These are phyloP conservation scores for Gonatopus flavifemur DNA, from an alignment of 1,140 invertebrate species.

Conservation along the genomic window DNA sequence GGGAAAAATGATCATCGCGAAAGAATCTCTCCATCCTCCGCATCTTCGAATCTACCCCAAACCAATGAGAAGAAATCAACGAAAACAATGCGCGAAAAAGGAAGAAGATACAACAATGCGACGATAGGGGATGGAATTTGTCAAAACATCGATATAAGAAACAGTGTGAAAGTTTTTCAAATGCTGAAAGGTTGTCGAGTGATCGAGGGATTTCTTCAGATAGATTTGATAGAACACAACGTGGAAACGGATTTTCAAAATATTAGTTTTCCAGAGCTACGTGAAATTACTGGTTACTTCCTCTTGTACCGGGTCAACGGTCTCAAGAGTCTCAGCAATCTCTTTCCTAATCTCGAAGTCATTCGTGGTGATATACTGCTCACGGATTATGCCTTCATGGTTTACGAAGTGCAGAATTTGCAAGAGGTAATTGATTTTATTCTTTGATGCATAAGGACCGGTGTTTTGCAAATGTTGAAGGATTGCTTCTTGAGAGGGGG, in stretches of 20 bases:
- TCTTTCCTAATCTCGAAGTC: conserved; percentile 70
- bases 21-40: conserved; percentile 18
- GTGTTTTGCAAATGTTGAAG: too few species aligned
- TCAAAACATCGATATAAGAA: conserved; percentile 59
- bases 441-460: too few species aligned
- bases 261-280: conserved; percentile 62
- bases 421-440: conserved; percentile 60
- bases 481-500: too few species aligned
- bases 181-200: conserved; percentile 63
- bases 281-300: conserved; percentile 72
- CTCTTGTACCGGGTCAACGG: conserved; percentile 68
- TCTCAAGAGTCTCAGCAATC: conserved; percentile 49
- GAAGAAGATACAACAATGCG: conserved; percentile 14
- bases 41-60: conserved; percentile 18
- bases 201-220: conserved; percentile 71
- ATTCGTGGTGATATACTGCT: conserved; percentile 72
- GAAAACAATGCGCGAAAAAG: conserved; percentile 7
- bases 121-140: conserved; percentile 52
- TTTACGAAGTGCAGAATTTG: conserved; percentile 64
- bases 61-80: conserved; percentile 12
- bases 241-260: conserved; percentile 54
- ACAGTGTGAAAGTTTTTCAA: conserved; percentile 54
- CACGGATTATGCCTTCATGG: conserved; percentile 70
- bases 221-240: conserved; percentile 64
- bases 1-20: conserved; percentile 16